Percentiles rank a stretch among this genome's conserved stretches.
phyloP scores from a whole-genome alignment of 2,888 invertebrate species.

The Aleiodes testaceus region DNA sequence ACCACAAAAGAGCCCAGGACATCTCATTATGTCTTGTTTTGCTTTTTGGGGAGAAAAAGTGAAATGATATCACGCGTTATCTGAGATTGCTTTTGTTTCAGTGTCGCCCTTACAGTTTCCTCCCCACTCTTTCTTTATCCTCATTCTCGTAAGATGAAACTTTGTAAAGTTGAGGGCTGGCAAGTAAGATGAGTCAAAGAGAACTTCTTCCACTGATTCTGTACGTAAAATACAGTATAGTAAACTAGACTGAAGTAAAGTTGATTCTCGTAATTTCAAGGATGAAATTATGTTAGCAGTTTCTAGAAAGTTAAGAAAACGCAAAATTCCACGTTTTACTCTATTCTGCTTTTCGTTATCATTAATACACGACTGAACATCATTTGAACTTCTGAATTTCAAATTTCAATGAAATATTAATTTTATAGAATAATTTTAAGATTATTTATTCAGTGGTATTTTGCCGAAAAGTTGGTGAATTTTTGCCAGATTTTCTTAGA shows the following conservation, averaged over 20 bases:
- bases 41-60: background rate
- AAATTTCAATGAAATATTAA: background rate
- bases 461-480: background rate
- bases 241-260: slow-evolving; percentile 40
- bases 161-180: slow-evolving; percentile 36
- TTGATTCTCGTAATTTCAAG: slow-evolving; percentile 38
- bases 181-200: slow-evolving; percentile 19
- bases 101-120: background rate
- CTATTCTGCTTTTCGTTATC: slow-evolving; percentile 10
- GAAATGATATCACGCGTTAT: slow-evolving; percentile 30
- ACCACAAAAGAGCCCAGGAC: slow-evolving; percentile 10
- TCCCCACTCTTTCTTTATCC: background rate
- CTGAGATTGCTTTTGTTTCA: slow-evolving; percentile 30
- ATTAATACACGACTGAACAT: slow-evolving; percentile 2
- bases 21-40: slow-evolving; percentile 24
- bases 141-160: slow-evolving; percentile 35
- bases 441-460: slow-evolving; percentile 33
- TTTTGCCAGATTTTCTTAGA: no score
- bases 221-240: slow-evolving; percentile 22
- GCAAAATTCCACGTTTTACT: background rate
- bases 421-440: background rate
- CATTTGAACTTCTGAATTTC: background rate
- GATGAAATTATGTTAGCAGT: slow-evolving; percentile 34
- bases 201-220: slow-evolving; percentile 19
- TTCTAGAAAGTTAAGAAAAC: slow-evolving; percentile 17